Percentiles rank a stretch among this genome's conserved stretches.
These are phyloP conservation scores for Oophaga pumilio DNA, from an alignment of 2,113 vertebrate species.

Conservation along the genomic window DNA sequence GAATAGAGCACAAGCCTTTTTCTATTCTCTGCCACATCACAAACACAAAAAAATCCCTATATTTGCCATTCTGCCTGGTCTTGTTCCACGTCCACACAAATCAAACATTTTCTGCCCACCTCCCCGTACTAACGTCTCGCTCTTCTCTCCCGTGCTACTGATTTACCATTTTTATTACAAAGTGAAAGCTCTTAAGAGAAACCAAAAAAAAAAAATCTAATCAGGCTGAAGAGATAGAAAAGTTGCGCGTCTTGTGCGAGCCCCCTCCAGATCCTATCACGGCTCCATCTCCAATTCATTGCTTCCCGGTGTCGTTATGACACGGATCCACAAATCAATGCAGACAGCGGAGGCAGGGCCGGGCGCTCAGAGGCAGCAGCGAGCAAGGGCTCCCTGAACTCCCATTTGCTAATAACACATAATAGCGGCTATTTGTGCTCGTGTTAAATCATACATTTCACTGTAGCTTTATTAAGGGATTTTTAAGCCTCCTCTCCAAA, in stretches of 20 bases:
- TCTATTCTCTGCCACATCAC: neutral
- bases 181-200: constrained; percentile 80
- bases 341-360: constrained; percentile 69
- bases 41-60: neutral
- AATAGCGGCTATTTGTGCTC: constrained; percentile 84
- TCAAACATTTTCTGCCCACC: neutral
- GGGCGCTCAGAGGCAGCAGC: constrained; percentile 72
- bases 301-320: constrained; percentile 84
- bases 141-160: constrained; percentile 19
- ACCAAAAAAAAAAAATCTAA: constrained; percentile 75
- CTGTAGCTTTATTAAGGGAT: constrained; percentile 86
- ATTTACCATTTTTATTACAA: constrained; percentile 78
- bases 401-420: constrained; percentile 91
- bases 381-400: constrained; percentile 78
- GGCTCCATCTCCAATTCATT: constrained; percentile 84
- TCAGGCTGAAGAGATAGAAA: constrained; percentile 84
- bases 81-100: neutral
- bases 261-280: constrained; percentile 79
- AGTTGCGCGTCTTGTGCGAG: constrained; percentile 74
- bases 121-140: neutral
- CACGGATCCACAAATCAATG: constrained; percentile 84
- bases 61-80: neutral
- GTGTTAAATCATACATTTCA: constrained; percentile 89
- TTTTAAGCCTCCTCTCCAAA: constrained; percentile 88
- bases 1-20: neutral